phyloP scores from a whole-genome alignment of 2,113 vertebrate genomes.

The Eira barbara region DNA sequence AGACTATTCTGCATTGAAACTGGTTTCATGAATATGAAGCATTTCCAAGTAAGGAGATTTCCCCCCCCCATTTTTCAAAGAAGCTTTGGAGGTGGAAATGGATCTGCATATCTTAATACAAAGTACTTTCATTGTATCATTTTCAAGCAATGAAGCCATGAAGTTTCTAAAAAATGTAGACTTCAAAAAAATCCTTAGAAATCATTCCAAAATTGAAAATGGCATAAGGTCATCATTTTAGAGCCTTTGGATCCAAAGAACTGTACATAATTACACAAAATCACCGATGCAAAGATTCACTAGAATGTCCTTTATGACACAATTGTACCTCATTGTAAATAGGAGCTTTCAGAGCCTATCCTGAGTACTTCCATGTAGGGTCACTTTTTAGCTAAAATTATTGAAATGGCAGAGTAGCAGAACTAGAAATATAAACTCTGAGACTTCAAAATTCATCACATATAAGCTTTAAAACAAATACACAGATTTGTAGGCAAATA shows the following conservation, averaged over 20 bases:
- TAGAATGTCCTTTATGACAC: neutral
- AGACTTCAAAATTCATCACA: neutral
- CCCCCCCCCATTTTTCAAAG: conserved; percentile 62
- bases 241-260: neutral
- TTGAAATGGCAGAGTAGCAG: neutral
- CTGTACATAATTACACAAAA: neutral
- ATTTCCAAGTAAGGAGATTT: conserved; percentile 35
- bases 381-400: neutral
- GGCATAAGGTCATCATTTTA: neutral
- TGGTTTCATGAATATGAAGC: conserved; percentile 65
- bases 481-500: neutral
- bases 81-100: conserved; percentile 55
- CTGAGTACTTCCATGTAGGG: neutral
- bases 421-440: neutral
- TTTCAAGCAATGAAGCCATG: conserved; percentile 27
- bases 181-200: conserved; percentile 48
- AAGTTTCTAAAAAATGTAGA: neutral
- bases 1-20: conserved; percentile 49
- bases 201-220: conserved; percentile 6
- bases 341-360: neutral
- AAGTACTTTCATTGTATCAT: conserved; percentile 42
- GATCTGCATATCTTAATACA: conserved; percentile 61
- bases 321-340: neutral
- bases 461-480: neutral
- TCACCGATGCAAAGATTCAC: neutral